Evolutionary conservation across 2,797 vertebrate genomes (phyloP), one percentile per base, ranked within the genome.

Genomic region (Bradypodion pumilum): DNA sequence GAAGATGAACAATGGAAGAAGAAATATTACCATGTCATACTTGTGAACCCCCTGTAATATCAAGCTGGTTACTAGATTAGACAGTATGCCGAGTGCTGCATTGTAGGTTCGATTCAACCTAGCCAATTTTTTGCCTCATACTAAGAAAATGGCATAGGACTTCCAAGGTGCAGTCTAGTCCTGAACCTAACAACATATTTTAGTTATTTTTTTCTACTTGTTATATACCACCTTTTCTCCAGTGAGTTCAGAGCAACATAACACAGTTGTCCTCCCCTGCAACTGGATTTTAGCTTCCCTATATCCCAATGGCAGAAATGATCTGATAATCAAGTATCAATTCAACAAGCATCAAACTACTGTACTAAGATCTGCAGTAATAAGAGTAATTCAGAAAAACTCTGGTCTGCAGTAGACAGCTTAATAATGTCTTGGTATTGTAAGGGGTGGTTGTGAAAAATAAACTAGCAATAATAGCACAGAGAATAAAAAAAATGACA

Each of bases 361-460:
- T 49, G 32, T 44, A 40, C 80, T 49, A 32, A 5, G 29, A 40
- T 65, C 9, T 23, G 49, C 65, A 32, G 13, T 52, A 52, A 80
- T 29, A 2, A 5, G 37, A 63, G 23, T 32, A 15, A 3, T 21
- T 3, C 7, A 32, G 40, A 16, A 9, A 25, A 74, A 73, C 59
- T 15, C 40, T 10, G 35, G 25, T 35, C 37, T 46, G 46, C 35
- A 56, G 2, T 46, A 8, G 32, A 7, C 23, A 65, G 23, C 13
- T 42, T 62, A 44, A 56, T 75, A 63, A 65, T 7, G 23, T 79
- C 35, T 79, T 49, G 44, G 70, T 52, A 42, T 27, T 9, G 1
- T 0, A 32, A 3, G 74, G 23, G 9, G 42, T 3, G 2, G 35
- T 59, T 4, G 0, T 0, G 37, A 25, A 80, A 78, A 63, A 78